These are phyloP conservation scores for Calameuta pallipes DNA, from an alignment of 2,888 invertebrate genomes.

Conservation along the genomic window DNA sequence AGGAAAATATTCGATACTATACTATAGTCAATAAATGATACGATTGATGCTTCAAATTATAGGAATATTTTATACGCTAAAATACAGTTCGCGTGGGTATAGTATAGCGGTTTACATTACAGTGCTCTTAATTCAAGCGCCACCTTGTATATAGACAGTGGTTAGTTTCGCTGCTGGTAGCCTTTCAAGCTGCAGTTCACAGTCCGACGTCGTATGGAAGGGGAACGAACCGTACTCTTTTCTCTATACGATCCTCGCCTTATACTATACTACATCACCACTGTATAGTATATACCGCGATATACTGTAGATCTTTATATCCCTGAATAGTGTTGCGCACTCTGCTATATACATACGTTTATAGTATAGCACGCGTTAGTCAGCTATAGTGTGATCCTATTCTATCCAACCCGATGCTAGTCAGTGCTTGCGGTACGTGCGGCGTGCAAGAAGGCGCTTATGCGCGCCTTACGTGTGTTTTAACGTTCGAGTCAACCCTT, in stretches of 20 bases:
- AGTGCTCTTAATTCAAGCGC: neutral
- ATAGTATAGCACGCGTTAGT: conserved; percentile 27
- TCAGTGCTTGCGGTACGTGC: conserved; percentile 32
- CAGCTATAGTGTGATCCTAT: conserved; percentile 27
- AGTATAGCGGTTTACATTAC: neutral
- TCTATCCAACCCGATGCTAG: conserved; percentile 26
- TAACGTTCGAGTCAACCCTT: neutral
- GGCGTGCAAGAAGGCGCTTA: conserved; percentile 17
- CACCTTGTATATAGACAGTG: conserved; percentile 8
- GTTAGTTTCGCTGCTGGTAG: conserved; percentile 13
- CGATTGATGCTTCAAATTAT: neutral
- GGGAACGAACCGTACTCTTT: conserved; percentile 32
- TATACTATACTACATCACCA: conserved; percentile 6
- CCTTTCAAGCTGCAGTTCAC: conserved; percentile 18
- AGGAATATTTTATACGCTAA: neutral
- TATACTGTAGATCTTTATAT: neutral
- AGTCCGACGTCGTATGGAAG: conserved; percentile 23
- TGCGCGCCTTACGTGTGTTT: neutral
- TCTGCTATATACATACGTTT: neutral
- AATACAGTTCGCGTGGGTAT: neutral
- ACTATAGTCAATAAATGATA: neutral
- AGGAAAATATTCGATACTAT: neutral
- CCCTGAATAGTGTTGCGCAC: neutral
- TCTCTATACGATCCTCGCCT: conserved; percentile 18
- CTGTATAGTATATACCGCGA: neutral